Conservation (phyloP, 2,113 vertebrate species). For the Microtus montanus region DNA sequence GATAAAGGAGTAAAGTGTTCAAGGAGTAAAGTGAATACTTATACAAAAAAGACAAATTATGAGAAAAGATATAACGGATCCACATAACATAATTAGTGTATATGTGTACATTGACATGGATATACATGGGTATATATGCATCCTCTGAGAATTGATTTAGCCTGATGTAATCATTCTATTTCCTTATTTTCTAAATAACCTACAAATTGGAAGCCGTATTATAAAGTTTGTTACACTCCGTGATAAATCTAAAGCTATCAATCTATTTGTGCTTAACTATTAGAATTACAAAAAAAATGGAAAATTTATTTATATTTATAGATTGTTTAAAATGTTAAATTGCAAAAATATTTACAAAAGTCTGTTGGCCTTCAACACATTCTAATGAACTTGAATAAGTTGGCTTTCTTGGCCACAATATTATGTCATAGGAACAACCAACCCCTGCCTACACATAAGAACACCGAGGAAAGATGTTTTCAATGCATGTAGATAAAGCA, state of each 20-base stretch:
- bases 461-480: not conserved
- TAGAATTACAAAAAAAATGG: not conserved
- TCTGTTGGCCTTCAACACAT: not conserved
- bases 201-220: not conserved
- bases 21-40: not conserved
- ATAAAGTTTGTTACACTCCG: not conserved
- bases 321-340: not conserved
- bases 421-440: not conserved
- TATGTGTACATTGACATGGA: not conserved
- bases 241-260: not conserved
- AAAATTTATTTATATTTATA: slow-evolving; percentile 13
- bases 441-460: not conserved
- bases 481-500: not conserved
- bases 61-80: not conserved
- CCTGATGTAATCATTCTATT: not conserved
- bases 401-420: not conserved
- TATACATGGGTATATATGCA: not conserved
- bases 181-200: slow-evolving; percentile 26
- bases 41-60: not conserved
- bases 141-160: not conserved
- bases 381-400: not conserved
- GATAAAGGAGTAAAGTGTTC: not conserved
- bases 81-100: not conserved
- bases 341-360: not conserved
- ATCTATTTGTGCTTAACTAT: not conserved